Evolutionary conservation across 1,140 invertebrate genomes (phyloP).

Genomic region (Caenorhabditis tropicalis): DNA sequence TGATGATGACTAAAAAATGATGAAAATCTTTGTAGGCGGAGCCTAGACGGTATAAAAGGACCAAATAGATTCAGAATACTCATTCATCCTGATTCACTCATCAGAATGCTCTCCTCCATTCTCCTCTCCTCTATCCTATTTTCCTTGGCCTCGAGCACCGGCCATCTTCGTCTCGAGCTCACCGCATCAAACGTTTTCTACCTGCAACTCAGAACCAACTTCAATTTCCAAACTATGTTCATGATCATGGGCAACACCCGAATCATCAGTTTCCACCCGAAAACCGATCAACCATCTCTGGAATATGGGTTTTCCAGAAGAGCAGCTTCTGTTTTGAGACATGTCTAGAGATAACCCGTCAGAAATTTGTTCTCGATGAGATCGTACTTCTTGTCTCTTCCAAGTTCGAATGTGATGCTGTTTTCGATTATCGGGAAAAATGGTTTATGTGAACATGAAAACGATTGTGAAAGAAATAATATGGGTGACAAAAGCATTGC

Average conservation of each 20-base stretch:
- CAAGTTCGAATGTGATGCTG: neutral
- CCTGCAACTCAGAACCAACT: neutral
- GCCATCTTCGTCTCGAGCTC: neutral
- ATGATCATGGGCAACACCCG: neutral
- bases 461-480: too few relatives aligned
- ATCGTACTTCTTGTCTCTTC: neutral
- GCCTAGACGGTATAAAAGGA: neutral
- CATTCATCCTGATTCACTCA: neutral
- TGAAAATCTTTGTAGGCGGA: neutral
- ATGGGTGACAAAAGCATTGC: too few relatives aligned
- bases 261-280: neutral
- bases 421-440: too few relatives aligned
- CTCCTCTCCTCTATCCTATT: neutral
- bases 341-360: neutral
- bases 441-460: too few relatives aligned
- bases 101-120: neutral
- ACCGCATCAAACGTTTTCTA: neutral
- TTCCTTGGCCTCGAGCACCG: neutral
- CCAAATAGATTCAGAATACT: neutral
- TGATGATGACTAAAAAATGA: neutral
- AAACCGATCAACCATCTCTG: neutral
- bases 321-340: neutral
- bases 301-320: neutral
- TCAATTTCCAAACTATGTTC: neutral
- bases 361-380: neutral